These are phyloP conservation scores for Alcis repandata DNA, from an alignment of 2,888 invertebrate genomes.

Conservation along the genomic window DNA sequence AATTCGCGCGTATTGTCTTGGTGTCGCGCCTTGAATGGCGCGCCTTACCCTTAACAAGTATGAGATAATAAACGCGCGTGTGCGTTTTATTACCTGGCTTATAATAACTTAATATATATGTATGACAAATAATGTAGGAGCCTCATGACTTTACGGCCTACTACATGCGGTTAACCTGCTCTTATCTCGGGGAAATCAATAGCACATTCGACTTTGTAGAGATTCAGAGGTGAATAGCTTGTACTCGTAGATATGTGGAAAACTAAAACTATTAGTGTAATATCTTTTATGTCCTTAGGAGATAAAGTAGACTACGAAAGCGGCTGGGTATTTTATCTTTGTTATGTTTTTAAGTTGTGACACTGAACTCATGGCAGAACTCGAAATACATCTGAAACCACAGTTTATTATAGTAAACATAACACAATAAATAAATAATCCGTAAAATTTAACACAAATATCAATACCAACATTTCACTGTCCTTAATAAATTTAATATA, in stretches of 20 bases:
- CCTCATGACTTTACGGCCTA: slow-evolving; percentile 44
- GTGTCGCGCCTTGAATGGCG: slow-evolving; percentile 48
- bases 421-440: too few relatives aligned
- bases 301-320: too few relatives aligned
- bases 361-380: too few relatives aligned
- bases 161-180: slow-evolving; percentile 26
- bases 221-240: neutral
- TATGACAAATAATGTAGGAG: slow-evolving; percentile 49
- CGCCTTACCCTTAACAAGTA: slow-evolving; percentile 48
- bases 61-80: slow-evolving; percentile 51
- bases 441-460: too few relatives aligned
- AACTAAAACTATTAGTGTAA: neutral
- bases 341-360: too few relatives aligned
- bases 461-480: too few relatives aligned
- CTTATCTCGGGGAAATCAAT: slow-evolving; percentile 26
- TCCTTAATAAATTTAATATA: too few relatives aligned
- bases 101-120: slow-evolving; percentile 52
- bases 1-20: slow-evolving; percentile 50
- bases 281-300: neutral
- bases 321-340: too few relatives aligned
- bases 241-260: neutral
- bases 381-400: too few relatives aligned
- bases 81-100: slow-evolving; percentile 54
- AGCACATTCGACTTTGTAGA: slow-evolving; percentile 18
- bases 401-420: too few relatives aligned